These are phyloP conservation scores for Aplodontia rufa DNA, from an alignment of 2,113 vertebrate genomes.

Conservation along the genomic window DNA sequence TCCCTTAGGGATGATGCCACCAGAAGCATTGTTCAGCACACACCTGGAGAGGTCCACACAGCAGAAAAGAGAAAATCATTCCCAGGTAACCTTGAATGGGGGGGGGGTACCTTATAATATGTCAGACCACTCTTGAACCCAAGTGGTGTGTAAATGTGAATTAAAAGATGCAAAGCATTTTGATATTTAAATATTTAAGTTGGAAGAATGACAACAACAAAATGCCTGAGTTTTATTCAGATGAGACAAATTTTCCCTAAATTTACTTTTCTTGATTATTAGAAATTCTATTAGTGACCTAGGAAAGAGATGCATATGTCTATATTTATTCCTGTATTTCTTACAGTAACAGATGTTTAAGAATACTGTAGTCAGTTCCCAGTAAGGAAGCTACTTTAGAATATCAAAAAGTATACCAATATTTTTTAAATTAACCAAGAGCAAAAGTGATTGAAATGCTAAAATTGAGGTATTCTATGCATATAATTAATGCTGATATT, in stretches of 20 bases:
- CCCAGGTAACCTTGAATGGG: no score
- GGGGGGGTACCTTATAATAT: background rate
- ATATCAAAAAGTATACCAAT: background rate
- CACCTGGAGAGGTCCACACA: background rate
- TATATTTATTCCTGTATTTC: background rate
- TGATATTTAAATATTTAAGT: background rate
- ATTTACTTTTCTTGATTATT: background rate
- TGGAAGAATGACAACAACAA: background rate
- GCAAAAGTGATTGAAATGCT: background rate
- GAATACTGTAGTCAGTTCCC: background rate
- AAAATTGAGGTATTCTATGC: background rate
- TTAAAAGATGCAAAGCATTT: background rate
- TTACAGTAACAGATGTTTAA: background rate
- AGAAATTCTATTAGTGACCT: conserved; percentile 1
- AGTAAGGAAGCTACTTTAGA: background rate
- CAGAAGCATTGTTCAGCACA: background rate
- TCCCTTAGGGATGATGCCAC: background rate
- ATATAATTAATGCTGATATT: background rate
- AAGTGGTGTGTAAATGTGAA: background rate
- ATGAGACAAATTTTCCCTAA: background rate
- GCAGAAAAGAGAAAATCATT: background rate
- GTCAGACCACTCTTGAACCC: background rate
- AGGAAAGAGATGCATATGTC: background rate
- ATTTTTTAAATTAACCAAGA: conserved; percentile 33
- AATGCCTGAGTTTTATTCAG: background rate